Conservation (phyloP, 2,797 vertebrate species). For the Spondyliosoma cantharus region DNA sequence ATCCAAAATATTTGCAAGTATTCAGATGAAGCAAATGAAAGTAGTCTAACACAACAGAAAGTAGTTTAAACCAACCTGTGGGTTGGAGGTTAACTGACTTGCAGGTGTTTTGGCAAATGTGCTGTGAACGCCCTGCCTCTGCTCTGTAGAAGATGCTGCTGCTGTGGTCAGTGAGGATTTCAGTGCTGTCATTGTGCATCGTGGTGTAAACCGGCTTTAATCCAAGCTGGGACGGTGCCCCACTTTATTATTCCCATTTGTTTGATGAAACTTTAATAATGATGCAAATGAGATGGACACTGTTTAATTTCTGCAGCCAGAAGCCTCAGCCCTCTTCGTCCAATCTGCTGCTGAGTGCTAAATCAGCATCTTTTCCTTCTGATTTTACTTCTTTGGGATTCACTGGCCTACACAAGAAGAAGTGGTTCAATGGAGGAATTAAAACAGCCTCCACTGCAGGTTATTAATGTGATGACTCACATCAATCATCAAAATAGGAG, state of each 20-base stretch:
- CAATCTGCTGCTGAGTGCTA: conserved; percentile 36
- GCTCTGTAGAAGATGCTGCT: conserved; percentile 14
- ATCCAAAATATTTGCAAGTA: neutral
- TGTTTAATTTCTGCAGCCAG: conserved; percentile 54
- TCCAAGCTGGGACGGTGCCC: conserved; percentile 22
- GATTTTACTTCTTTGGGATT: conserved; percentile 61
- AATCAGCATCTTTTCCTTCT: conserved; percentile 54
- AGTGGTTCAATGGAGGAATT: conserved; percentile 58
- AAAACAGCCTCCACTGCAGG: conserved; percentile 55
- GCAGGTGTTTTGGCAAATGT: conserved; percentile 33
- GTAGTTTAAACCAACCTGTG: conserved; percentile 30
- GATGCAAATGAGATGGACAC: conserved; percentile 51
- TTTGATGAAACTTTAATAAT: conserved; percentile 68
- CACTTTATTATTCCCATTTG: conserved; percentile 62
- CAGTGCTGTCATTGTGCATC: conserved; percentile 12
- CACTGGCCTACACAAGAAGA: conserved; percentile 34
- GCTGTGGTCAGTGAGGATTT: conserved; percentile 50
- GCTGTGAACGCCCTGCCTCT: conserved; percentile 29
- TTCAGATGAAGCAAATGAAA: neutral
- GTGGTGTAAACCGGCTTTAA: conserved; percentile 47
- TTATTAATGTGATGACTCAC: conserved; percentile 67
- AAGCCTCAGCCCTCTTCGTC: conserved; percentile 22
- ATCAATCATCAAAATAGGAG: conserved; percentile 55
- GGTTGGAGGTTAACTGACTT: conserved; percentile 11
- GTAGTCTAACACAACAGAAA: neutral